These are phyloP conservation scores for Cariama cristata DNA, from an alignment of 2,113 vertebrate genomes.

Conservation along the genomic window DNA sequence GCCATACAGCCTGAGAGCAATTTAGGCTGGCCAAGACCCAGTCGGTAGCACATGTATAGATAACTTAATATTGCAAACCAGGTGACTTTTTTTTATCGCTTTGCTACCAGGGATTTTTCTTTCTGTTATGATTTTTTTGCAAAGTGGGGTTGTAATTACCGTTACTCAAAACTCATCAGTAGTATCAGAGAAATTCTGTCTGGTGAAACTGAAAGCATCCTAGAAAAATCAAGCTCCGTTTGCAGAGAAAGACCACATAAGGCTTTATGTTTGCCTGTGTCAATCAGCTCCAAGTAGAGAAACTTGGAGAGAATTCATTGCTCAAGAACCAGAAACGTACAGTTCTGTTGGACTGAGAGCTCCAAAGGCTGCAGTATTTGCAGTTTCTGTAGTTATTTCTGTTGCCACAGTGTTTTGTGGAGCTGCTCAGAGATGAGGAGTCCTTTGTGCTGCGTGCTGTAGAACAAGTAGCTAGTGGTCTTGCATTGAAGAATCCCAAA, in stretches of 20 bases:
- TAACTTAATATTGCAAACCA: background rate
- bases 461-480: background rate
- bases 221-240: accelerated
- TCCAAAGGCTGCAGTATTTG: background rate
- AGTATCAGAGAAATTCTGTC: background rate
- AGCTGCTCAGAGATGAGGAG: background rate
- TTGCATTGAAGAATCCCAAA: background rate
- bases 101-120: background rate
- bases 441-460: background rate
- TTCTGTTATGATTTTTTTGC: background rate
- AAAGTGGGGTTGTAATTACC: background rate
- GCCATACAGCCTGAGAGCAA: background rate
- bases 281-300: background rate
- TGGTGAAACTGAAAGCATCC: background rate
- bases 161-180: accelerated
- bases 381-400: background rate
- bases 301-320: background rate
- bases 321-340: background rate
- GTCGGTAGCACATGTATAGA: background rate
- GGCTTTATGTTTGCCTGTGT: background rate
- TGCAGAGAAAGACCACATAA: background rate
- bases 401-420: background rate
- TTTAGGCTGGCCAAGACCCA: background rate
- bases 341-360: background rate
- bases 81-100: background rate